Conservation (phyloP, 2,888 invertebrate genomes). For the Leptinotarsa peninsularis region DNA sequence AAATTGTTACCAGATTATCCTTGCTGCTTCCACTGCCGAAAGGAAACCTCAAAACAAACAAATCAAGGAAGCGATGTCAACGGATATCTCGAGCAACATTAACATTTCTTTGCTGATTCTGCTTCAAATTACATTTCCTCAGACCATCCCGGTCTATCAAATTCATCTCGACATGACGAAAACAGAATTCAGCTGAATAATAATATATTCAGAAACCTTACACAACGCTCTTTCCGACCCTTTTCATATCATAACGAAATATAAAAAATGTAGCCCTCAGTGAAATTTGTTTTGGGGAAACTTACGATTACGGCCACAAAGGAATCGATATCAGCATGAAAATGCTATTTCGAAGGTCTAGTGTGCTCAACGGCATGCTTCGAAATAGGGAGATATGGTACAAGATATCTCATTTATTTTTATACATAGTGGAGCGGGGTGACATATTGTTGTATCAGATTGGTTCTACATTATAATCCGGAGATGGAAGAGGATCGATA, state of each 20-base stretch:
- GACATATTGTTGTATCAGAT: neutral
- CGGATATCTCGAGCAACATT: neutral
- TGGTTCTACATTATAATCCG: neutral
- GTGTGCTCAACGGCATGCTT: neutral
- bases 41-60: slow-evolving; percentile 4
- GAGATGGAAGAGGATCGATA: neutral
- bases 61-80: slow-evolving; percentile 5
- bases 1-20: no score
- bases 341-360: slow-evolving; percentile 2
- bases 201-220: slow-evolving; percentile 14
- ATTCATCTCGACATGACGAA: slow-evolving; percentile 4
- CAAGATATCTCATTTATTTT: neutral
- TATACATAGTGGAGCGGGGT: neutral
- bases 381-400: neutral
- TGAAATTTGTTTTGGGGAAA: slow-evolving; percentile 11
- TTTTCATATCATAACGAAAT: slow-evolving; percentile 11
- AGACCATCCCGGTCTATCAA: neutral
- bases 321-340: slow-evolving; percentile 26
- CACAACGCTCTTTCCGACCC: neutral
- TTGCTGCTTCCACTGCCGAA: slow-evolving; percentile 1
- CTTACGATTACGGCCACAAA: slow-evolving; percentile 19
- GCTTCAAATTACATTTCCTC: neutral
- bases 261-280: slow-evolving; percentile 13
- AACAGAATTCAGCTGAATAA: slow-evolving; percentile 13
- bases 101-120: neutral